phyloP scores from a whole-genome alignment of 2,113 vertebrate genomes.

The Athene cunicularia region DNA sequence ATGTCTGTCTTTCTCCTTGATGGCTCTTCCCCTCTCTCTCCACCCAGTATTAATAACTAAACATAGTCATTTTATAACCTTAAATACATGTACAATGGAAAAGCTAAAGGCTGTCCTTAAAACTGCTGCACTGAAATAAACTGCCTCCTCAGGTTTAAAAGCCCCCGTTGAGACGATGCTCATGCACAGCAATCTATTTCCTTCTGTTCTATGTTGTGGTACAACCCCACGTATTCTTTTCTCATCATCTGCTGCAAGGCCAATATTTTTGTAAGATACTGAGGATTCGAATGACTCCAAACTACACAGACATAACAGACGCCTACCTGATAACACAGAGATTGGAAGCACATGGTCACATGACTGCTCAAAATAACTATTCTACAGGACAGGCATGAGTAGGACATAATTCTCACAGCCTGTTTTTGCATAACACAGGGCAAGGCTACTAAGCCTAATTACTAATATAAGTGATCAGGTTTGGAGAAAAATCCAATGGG shows the following conservation, averaged over 20 bases:
- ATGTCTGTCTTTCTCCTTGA: background rate
- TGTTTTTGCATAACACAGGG: background rate
- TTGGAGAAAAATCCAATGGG: background rate
- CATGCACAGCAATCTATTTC: background rate
- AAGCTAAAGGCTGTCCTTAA: background rate
- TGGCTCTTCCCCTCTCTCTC: background rate
- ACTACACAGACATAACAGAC: slow-evolving; percentile 34
- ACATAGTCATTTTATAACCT: background rate
- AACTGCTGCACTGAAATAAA: background rate
- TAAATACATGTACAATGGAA: background rate
- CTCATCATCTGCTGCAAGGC: slow-evolving; percentile 41
- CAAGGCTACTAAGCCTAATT: background rate
- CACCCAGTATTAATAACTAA: background rate
- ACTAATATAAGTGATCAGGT: background rate
- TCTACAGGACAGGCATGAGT: background rate
- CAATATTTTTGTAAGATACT: slow-evolving; percentile 28
- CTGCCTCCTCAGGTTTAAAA: background rate
- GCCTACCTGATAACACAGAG: slow-evolving; percentile 20
- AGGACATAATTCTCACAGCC: background rate
- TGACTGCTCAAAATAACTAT: background rate
- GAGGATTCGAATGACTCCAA: background rate
- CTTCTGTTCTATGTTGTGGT: background rate
- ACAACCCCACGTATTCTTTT: background rate
- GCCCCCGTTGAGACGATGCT: fast-evolving
- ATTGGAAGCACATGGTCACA: background rate